Conservation (phyloP, 2,888 invertebrate genomes). For the Drosophila mettleri region DNA sequence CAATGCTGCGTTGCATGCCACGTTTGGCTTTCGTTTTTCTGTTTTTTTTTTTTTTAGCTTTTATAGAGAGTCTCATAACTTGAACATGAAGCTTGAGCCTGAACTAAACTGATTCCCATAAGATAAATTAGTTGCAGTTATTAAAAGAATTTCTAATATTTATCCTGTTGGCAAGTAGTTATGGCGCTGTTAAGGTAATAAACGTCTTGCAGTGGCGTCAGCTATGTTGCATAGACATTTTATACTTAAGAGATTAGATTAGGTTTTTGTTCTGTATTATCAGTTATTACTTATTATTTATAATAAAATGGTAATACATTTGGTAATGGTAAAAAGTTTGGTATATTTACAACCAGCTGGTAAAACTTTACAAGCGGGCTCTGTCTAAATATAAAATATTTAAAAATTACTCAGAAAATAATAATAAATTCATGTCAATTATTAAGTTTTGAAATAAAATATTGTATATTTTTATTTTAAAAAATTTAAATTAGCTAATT, state of each 20-base stretch:
- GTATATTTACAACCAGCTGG: background rate
- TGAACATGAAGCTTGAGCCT: background rate
- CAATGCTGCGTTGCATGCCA: conserved; percentile 54
- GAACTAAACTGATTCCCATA: background rate
- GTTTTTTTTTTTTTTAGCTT: background rate
- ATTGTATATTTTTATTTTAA: too few species aligned
- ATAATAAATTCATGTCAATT: too few species aligned
- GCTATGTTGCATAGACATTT: background rate
- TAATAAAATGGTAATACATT: too few species aligned
- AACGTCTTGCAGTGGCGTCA: background rate
- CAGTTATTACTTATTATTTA: too few species aligned
- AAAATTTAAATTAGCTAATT: too few species aligned
- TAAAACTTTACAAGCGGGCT: background rate
- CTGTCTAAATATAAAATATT: background rate
- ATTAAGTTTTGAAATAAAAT: too few species aligned
- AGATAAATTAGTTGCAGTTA: background rate
- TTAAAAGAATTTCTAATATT: background rate
- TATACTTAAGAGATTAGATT: background rate
- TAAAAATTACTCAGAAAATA: too few species aligned
- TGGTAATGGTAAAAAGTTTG: too few species aligned
- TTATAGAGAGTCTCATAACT: conserved; percentile 15
- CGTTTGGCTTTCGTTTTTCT: conserved; percentile 25
- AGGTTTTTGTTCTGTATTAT: too few species aligned
- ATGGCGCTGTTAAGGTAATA: background rate
- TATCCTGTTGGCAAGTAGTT: background rate